Evolutionary conservation across 2,888 invertebrate species (phyloP), one percentile per base, ranked within the genome.

Genomic region (Drosophila kokeensis): DNA sequence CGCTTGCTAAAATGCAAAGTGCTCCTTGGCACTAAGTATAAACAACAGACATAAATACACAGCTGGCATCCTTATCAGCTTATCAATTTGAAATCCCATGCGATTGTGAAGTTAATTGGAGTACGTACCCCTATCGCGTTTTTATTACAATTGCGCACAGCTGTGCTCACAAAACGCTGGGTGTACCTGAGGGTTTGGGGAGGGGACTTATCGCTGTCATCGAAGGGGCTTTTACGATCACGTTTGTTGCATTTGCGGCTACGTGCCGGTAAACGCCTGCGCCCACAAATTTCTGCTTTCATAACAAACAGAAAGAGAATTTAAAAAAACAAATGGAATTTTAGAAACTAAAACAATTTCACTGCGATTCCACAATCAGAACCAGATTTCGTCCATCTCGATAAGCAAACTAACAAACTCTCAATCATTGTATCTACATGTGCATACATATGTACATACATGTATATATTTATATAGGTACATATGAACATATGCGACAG

Each of bases 381-480:
- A n/a, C 38, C 59, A 38, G 48, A 67, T 60, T 40, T 32, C 29
- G 21, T 38, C 30, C 63, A 60, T 32, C 24, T 40, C 69, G 79
- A 79, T 79, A 78, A 74, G 79, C 75, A 49, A 49, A 55, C 66
- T 54, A 42, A 78, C 40, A 57, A 67, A 67, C 71, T 55, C 59
- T 64, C 53, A 76, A 52, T 76, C 73, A 76, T 69, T 77, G 21
- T 34, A 29, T 27, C 21, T 15, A 50, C 32, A 52, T n/a, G 38
- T 7, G 38, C 18, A 55, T n/a, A 50, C 10, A 65, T 13, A 30
- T 0, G 10, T 30, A 15, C n/a, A 29, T 8, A 32, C 18, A 34
- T 24, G 27, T n/a, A 45, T 24, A 30, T n/a, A 45, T 6, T 27
- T 30, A 40, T 6, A 34, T 36, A 11, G 18, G 15, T 18, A 58